Evolutionary conservation across 2,888 invertebrate genomes (phyloP).

Genomic region (Melinopterus prodromus): DNA sequence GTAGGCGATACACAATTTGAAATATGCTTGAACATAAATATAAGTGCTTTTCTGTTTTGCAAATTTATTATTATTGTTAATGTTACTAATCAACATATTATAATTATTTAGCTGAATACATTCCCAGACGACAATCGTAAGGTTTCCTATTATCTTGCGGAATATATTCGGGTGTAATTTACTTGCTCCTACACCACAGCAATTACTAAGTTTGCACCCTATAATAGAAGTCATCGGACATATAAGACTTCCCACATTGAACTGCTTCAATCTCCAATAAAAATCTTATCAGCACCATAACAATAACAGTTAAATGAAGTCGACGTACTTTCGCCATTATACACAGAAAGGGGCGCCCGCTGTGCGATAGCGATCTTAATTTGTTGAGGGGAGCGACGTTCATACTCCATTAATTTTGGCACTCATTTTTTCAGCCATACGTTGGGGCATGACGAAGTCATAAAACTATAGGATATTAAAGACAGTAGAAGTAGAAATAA

Average conservation of each 20-base stretch:
- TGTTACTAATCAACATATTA: too few species aligned
- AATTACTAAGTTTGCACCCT: neutral
- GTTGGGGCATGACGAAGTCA: neutral
- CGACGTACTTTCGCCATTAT: neutral
- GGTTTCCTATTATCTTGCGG: too few species aligned
- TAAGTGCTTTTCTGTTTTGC: too few species aligned
- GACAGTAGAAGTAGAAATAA: neutral
- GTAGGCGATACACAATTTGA: too few species aligned
- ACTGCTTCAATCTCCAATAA: neutral
- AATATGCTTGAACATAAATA: too few species aligned
- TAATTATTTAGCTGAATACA: too few species aligned
- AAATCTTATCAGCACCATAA: neutral
- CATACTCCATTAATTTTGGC: neutral
- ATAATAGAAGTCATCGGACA: neutral
- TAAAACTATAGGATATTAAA: neutral
- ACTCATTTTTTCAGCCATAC: neutral
- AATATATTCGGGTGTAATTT: too few species aligned
- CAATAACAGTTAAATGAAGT: slow-evolving; percentile 4
- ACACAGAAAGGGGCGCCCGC: neutral
- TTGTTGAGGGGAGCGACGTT: neutral
- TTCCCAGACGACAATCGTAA: too few species aligned
- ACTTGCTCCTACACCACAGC: neutral
- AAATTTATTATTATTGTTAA: too few species aligned
- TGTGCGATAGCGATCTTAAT: neutral
- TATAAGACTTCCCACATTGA: neutral